A percentile compares a stretch with the other conserved stretches of the same genome.
Evolutionary conservation across 2,113 vertebrate genomes (phyloP).

Genomic region (Psophia crepitans): DNA sequence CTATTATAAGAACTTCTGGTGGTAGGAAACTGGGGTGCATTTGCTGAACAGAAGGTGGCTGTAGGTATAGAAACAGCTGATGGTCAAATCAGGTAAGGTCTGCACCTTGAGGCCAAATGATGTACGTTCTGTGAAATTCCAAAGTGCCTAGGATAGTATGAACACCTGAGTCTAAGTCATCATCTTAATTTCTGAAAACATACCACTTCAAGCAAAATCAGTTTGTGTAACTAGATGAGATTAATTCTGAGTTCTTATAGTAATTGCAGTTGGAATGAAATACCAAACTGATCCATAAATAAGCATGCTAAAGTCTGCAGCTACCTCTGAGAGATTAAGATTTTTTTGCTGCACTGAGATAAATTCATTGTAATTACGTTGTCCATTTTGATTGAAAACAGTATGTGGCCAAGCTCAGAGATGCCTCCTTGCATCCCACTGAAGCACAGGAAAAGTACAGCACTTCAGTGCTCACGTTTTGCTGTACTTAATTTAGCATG

Average conservation of each 20-base stretch:
- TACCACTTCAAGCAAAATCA: not conserved
- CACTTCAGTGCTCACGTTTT: not conserved
- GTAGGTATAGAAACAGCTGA: not conserved
- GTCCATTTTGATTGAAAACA: not conserved
- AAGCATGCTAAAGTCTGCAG: not conserved
- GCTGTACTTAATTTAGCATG: not conserved
- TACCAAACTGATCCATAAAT: not conserved
- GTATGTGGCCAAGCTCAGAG: not conserved
- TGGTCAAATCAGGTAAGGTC: not conserved
- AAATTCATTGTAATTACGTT: not conserved
- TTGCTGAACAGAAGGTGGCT: not conserved
- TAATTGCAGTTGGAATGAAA: not conserved
- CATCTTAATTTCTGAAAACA: not conserved
- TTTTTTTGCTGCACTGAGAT: not conserved
- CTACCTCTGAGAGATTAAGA: not conserved
- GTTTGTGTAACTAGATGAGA: not conserved
- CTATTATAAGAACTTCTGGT: slow-evolving; percentile 19
- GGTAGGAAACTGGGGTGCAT: not conserved
- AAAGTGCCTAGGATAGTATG: not conserved
- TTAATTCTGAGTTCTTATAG: not conserved
- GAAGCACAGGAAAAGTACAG: not conserved
- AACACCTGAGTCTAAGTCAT: not conserved
- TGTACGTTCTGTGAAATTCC: not conserved
- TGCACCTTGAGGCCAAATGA: not conserved
- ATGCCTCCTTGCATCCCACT: not conserved